A percentile compares a stretch with the other conserved stretches of the same genome.
Evolutionary conservation across 2,797 vertebrate species (phyloP).

Genomic region (Tokudaia muenninki): DNA sequence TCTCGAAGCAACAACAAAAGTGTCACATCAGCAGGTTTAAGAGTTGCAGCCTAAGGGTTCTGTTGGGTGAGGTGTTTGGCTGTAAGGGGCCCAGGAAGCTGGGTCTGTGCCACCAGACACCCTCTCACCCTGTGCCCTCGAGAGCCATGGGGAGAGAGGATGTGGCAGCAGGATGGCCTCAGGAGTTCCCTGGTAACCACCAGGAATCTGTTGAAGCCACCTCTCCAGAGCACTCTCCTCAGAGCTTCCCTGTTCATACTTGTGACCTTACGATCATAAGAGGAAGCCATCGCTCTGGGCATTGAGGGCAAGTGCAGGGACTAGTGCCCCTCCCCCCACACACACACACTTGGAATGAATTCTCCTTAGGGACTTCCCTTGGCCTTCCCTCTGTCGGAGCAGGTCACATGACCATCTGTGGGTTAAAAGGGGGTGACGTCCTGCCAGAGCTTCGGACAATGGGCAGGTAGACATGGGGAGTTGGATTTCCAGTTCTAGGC

Average conservation of each 20-base stretch:
- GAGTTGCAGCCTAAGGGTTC: background rate
- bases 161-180: background rate
- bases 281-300: background rate
- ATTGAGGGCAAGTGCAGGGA: background rate
- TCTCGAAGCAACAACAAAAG: background rate
- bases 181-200: background rate
- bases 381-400: background rate
- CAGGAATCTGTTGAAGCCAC: background rate
- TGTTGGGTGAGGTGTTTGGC: background rate
- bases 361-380: background rate
- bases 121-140: background rate
- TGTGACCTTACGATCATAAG: background rate
- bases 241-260: background rate
- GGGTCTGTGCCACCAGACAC: background rate
- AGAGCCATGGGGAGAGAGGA: background rate
- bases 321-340: too few relatives aligned
- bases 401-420: background rate
- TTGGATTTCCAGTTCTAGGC: background rate
- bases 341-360: background rate
- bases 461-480: too few relatives aligned
- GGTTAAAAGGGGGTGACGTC: too few relatives aligned
- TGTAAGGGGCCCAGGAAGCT: background rate
- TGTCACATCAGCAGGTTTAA: background rate
- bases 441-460: too few relatives aligned
- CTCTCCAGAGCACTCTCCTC: background rate